Evolutionary conservation across 2,797 vertebrate genomes (phyloP).

Genomic region (Tapera naevia): DNA sequence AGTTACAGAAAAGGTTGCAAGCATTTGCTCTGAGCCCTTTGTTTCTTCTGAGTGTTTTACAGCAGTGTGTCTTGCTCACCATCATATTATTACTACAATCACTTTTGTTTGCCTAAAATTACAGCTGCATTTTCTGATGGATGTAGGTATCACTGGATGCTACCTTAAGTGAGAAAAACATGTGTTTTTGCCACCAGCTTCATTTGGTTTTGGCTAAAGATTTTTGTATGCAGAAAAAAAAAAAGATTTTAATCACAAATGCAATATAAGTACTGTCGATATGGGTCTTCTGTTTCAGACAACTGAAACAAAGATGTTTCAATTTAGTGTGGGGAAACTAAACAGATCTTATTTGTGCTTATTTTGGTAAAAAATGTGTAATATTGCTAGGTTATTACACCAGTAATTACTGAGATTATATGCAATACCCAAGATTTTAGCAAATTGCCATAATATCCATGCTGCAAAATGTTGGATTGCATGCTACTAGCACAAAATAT

Average conservation of each 20-base stretch:
- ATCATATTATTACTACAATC: not conserved
- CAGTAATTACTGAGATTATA: slow-evolving; percentile 35
- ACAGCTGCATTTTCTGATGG: not conserved
- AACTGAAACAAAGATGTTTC: slow-evolving; percentile 2
- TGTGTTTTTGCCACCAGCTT: not conserved
- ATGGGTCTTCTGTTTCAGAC: slow-evolving; percentile 4
- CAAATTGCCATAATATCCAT: not conserved
- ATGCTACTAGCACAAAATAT: not conserved
- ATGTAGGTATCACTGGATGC: not conserved
- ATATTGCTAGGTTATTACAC: slow-evolving; percentile 43
- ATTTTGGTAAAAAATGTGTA: slow-evolving; percentile 26
- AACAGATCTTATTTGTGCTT: not conserved
- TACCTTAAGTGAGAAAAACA: not conserved
- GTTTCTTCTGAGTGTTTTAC: not conserved
- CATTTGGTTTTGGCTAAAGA: not conserved
- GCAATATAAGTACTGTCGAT: not conserved
- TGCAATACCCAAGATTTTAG: not conserved
- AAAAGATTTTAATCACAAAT: not conserved
- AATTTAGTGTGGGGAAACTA: slow-evolving; percentile 11
- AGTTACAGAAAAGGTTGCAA: not conserved
- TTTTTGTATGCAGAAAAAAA: not conserved
- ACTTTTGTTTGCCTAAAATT: not conserved
- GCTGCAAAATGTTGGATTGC: slow-evolving; percentile 10
- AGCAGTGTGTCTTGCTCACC: not conserved
- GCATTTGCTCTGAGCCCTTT: not conserved